A percentile compares a stretch with the other conserved stretches of the same genome.
Conservation (phyloP, 2,113 vertebrate species). For the Scartelaos histophorus region DNA sequence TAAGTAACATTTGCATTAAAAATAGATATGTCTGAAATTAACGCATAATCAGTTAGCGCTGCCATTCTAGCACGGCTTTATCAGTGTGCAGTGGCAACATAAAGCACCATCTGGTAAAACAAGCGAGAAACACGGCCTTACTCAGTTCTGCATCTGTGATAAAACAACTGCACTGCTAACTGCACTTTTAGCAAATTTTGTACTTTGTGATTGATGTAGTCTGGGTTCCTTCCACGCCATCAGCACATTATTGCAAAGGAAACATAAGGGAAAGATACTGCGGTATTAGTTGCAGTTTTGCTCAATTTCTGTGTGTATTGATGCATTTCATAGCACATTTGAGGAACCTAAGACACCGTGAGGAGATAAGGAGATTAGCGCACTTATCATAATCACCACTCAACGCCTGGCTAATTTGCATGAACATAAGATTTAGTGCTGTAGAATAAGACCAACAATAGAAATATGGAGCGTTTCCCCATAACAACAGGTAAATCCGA, state of each 20-base stretch:
- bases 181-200: slow-evolving; percentile 67
- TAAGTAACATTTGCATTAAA: no score
- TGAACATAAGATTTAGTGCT: slow-evolving; percentile 72
- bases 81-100: slow-evolving; percentile 20
- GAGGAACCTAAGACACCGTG: slow-evolving; percentile 74
- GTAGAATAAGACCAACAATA: slow-evolving; percentile 68
- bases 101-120: slow-evolving; percentile 51
- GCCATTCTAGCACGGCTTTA: slow-evolving; percentile 3
- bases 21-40: background rate
- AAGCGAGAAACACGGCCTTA: slow-evolving; percentile 51
- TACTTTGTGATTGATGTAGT: slow-evolving; percentile 71
- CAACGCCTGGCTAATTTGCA: slow-evolving; percentile 72
- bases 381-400: slow-evolving; percentile 81
- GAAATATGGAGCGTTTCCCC: slow-evolving; percentile 57
- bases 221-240: slow-evolving; percentile 56
- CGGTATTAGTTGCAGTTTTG: slow-evolving; percentile 70
- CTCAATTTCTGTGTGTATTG: slow-evolving; percentile 72
- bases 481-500: slow-evolving; percentile 78
- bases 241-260: slow-evolving; percentile 57
- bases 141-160: slow-evolving; percentile 52
- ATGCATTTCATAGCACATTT: slow-evolving; percentile 79
- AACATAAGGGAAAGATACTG: slow-evolving; percentile 51
- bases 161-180: slow-evolving; percentile 59
- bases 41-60: background rate
- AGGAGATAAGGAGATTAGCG: slow-evolving; percentile 80